Evolutionary conservation across 2,113 vertebrate genomes (phyloP).

Genomic region (Odobenus rosmarus): DNA sequence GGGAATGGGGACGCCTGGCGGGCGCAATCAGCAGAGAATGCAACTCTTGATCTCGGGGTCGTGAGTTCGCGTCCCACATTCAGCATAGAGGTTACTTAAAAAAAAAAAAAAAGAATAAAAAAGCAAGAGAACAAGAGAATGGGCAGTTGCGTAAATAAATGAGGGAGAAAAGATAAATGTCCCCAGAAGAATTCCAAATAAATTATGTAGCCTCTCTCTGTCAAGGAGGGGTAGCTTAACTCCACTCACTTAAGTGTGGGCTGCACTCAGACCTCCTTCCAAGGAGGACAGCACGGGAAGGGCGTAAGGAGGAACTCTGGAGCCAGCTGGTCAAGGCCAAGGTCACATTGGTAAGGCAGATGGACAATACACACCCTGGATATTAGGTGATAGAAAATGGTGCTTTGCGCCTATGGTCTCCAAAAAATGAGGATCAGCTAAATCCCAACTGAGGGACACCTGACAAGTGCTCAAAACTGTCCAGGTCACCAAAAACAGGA

Average conservation of each 20-base stretch:
- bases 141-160: background rate
- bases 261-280: background rate
- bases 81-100: background rate
- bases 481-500: background rate
- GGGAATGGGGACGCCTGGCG: background rate
- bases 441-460: background rate
- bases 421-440: background rate
- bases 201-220: background rate
- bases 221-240: background rate
- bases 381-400: rapidly evolving
- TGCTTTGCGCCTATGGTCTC: background rate
- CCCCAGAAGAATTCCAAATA: background rate
- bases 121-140: background rate
- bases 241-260: too few species aligned
- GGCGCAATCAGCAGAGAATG: background rate
- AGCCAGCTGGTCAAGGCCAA: background rate
- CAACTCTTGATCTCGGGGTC: background rate
- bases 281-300: background rate
- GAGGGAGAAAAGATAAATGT: background rate
- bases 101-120: background rate
- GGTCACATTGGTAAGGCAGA: rapidly evolving
- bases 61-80: background rate
- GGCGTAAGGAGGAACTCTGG: background rate
- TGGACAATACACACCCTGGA: rapidly evolving
- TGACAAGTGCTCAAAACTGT: background rate